Base-by-base conservation (phyloP, 2,888 invertebrate genomes). In the Punctoribates punctum region DNA sequence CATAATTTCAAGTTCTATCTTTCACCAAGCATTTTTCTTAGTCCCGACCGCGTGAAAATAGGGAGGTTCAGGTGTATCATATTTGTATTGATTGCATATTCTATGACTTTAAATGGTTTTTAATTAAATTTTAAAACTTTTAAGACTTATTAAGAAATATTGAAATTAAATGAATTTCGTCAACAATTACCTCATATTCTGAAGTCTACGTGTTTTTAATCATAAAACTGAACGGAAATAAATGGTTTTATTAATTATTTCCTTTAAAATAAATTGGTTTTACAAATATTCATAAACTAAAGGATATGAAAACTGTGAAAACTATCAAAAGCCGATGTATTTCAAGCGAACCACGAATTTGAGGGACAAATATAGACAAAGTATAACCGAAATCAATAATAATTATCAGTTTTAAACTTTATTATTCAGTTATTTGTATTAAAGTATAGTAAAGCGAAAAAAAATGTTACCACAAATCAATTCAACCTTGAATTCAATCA, bases 271-370 rank as follows among this genome's bases (percentile, higher is more conserved):
- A 23, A 60, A 60, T 13, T 15, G 1, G 9, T 29, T 17, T 27
- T 27, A 17, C 25, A 34, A 27, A 27, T 62, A 62, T 15, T 17
- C 17, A 27, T 62, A 27, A 8, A 17, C 17, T 17, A 62, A 62
- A 25, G 62, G 62, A 62, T 62, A 62, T 62, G 23, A 29, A 29
- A 8, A 17, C 1, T 34, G 5, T n/a, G n/a, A n/a, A n/a, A n/a
- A n/a, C n/a, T n/a, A n/a, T n/a, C n/a, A n/a, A n/a, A n/a, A n/a
- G n/a, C n/a, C n/a, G 25, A 13, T 11, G 5, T 20, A 54, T 27
- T 62, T 62, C 9, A 62, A 62, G 62, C 34, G 29, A 62, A 62
- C 62, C 62, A 62, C 62, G 27, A 62, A 62, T 2, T 20, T 25
- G 23, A 57, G 20, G 20, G 13, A 23, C 25, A 25, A 57, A 23